phyloP scores from a whole-genome alignment of 2,888 invertebrate genomes.

The Leptura quadrifasciata region DNA sequence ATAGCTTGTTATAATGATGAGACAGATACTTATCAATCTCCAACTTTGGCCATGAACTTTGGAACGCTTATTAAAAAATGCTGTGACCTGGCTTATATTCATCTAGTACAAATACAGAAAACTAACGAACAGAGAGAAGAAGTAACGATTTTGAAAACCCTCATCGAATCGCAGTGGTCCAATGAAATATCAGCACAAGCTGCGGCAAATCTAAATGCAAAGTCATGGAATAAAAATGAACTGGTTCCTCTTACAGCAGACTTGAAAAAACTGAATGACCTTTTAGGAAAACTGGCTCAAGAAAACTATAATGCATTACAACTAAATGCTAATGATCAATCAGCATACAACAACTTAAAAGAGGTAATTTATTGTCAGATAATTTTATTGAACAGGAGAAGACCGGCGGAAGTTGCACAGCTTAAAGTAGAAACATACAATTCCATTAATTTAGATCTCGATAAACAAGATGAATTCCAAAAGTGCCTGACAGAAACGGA shows the following conservation, averaged over 20 bases:
- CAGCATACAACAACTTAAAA: neutral
- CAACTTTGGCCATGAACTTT: neutral
- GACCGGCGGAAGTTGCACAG: conserved; percentile 52
- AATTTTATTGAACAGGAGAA: conserved; percentile 44
- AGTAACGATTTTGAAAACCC: neutral
- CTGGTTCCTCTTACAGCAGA: conserved; percentile 30
- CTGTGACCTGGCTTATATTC: neutral
- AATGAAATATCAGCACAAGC: conserved; percentile 59
- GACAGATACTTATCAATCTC: neutral
- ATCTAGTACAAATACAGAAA: neutral
- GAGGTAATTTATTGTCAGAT: neutral
- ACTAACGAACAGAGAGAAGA: conserved; percentile 25
- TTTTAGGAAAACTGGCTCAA: neutral
- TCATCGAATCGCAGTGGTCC: neutral
- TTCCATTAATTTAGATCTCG: conserved; percentile 35
- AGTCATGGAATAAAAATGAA: conserved; percentile 1
- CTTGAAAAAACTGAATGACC: neutral
- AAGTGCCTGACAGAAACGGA: conserved; percentile 52
- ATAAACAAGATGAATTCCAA: conserved; percentile 43
- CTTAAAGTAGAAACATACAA: no score
- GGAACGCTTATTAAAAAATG: neutral
- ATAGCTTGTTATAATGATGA: neutral
- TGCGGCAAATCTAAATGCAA: conserved; percentile 55
- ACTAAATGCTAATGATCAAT: neutral
- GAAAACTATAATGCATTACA: neutral